These are phyloP conservation scores for Pharmacophagus antenor DNA, from an alignment of 2,888 invertebrate species.

Conservation along the genomic window DNA sequence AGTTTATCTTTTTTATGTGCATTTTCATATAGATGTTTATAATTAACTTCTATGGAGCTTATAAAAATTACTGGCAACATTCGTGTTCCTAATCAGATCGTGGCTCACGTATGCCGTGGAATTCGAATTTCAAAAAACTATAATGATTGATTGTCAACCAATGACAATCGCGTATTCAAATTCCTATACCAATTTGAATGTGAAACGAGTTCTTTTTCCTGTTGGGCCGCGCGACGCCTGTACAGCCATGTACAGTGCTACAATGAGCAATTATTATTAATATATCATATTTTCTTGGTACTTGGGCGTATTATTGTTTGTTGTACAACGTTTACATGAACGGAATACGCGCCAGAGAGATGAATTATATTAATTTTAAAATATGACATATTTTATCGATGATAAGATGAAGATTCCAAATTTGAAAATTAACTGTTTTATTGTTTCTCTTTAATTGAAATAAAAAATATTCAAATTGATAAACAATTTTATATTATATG, in stretches of 20 bases:
- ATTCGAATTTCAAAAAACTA: constrained; percentile 74
- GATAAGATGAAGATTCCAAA: no score
- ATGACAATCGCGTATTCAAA: constrained; percentile 77
- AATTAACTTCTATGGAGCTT: constrained; percentile 32
- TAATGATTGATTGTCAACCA: constrained; percentile 79
- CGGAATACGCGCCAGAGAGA: no score
- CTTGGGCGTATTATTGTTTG: constrained; percentile 36
- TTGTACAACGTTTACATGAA: no score
- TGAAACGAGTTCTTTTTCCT: constrained; percentile 74
- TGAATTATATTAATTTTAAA: no score
- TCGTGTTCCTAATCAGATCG: constrained; percentile 61
- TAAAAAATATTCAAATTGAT: no score
- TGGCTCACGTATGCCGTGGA: constrained; percentile 64
- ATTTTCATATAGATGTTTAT: background rate
- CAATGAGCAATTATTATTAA: constrained; percentile 67
- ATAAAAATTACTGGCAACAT: constrained; percentile 51
- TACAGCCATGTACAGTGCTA: constrained; percentile 56
- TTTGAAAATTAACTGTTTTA: no score
- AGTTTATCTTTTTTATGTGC: no score
- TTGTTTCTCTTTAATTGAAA: no score
- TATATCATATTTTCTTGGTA: constrained; percentile 47
- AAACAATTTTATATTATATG: no score
- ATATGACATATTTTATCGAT: no score
- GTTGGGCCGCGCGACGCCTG: constrained; percentile 56
- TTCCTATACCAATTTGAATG: constrained; percentile 72